Base-by-base conservation (phyloP, 2,888 invertebrate genomes). In the Sturmia bella region DNA sequence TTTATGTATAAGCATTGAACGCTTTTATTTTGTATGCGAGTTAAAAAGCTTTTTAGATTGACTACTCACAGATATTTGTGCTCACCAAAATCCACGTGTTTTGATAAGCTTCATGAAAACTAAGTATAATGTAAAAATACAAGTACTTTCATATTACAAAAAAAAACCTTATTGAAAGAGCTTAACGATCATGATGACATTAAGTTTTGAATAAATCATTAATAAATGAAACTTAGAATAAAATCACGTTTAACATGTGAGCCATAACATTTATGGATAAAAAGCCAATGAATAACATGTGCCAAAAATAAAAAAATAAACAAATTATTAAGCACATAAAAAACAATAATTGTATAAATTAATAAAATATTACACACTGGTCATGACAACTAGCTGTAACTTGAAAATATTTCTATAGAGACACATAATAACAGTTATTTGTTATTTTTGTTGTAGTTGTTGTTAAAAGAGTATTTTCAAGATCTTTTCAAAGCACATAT, bases 231-330 rank as follows among this genome's bases (percentile, higher is more conserved):
- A n/a, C 15, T 54, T 21, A 54, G 21, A 41, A 27, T 61, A 48
- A 48, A 70, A 72, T 76, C 68, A 80, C 80, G 76, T 68, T 68
- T 63, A 27, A 68, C 76, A 76, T 80, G 72, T 63, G 61, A 61
- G 21, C 68, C 43, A 68, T 68, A 41, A 56, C 74, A 32, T 72
- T 66, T 75, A 70, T 52, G 11, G 37, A 27, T 56, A 32, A 72
- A 63, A 54, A 32, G 21, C n/a, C 17, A 41, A 17, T 27, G 24
- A 50, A 21, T 39, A 52, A 70, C 48, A 24, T 48, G 56, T 69
- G 41, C 37, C 17, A 32, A 6, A 57, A 24, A 1, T 48, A 70
- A 32, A 24, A 1, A 59, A 70, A 32, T 56, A 37, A 56, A 19
- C 17, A 37, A 52, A 56, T 24, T 52, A 12, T 27, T n/a, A 24